Percentiles rank a stretch among this genome's conserved stretches.
Conservation (phyloP, 2,797 vertebrate species). For the Onychomys arenicola region DNA sequence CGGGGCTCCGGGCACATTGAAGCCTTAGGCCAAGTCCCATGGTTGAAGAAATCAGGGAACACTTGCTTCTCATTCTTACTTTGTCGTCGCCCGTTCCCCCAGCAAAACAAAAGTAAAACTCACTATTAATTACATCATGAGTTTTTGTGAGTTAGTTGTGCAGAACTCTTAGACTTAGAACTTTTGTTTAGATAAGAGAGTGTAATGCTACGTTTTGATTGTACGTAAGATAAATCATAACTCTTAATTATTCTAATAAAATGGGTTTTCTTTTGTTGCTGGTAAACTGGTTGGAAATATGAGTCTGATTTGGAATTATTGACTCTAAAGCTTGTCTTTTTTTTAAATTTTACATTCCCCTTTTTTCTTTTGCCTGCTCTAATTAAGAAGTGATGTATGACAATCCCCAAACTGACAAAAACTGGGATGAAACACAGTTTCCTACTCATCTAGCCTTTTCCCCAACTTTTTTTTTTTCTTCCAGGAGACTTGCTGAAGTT, state of each 20-base stretch:
- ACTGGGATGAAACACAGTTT: slow-evolving; percentile 19
- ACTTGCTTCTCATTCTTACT: neutral
- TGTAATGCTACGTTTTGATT: neutral
- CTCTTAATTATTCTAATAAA: slow-evolving; percentile 2
- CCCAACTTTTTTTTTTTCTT: neutral
- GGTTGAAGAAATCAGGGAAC: slow-evolving; percentile 66
- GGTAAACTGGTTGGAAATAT: neutral
- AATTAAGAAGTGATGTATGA: neutral
- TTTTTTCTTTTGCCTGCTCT: neutral
- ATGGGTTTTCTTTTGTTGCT: slow-evolving; percentile 11
- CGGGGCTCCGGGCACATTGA: slow-evolving; percentile 54
- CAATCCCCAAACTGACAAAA: neutral
- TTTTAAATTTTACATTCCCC: neutral
- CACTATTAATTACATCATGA: neutral
- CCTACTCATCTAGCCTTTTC: neutral
- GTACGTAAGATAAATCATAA: slow-evolving; percentile 40
- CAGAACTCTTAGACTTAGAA: slow-evolving; percentile 37
- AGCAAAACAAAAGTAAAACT: neutral
- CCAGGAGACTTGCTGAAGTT: slow-evolving; percentile 61
- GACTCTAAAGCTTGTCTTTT: neutral
- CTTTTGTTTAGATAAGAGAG: slow-evolving; percentile 34
- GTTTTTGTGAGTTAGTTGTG: slow-evolving; percentile 23
- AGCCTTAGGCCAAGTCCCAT: slow-evolving; percentile 62
- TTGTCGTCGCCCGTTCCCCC: too few relatives aligned
- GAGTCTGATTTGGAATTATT: neutral